Evolutionary conservation across 2,888 invertebrate genomes (phyloP).

Genomic region (Phengaris alcon): DNA sequence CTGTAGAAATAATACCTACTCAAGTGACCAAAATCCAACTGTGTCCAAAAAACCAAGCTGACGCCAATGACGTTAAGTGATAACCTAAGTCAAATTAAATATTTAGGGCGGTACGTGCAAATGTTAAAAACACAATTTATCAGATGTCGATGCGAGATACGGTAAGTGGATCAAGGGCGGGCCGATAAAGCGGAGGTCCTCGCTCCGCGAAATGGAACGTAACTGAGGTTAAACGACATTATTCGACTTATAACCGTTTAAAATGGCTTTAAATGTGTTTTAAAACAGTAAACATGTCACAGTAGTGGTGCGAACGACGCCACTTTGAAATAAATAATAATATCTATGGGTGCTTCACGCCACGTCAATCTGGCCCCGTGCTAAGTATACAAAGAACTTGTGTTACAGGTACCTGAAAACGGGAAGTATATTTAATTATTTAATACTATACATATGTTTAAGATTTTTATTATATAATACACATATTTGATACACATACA

Average conservation of each 20-base stretch:
- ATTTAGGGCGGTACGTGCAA: constrained; percentile 27
- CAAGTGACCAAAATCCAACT: no score
- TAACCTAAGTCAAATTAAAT: background rate
- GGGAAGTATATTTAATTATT: no score
- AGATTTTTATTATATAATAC: no score
- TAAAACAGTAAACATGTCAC: background rate
- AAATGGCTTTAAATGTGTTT: background rate
- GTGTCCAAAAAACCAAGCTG: background rate
- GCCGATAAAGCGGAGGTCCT: constrained; percentile 70
- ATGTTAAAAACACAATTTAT: constrained; percentile 48
- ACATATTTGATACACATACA: no score
- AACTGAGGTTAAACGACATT: constrained; percentile 26
- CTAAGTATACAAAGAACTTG: no score
- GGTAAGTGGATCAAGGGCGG: constrained; percentile 75
- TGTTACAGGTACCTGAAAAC: no score
- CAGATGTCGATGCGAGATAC: constrained; percentile 70
- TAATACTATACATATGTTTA: no score
- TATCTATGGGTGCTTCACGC: no score
- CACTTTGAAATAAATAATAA: background rate
- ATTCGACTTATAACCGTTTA: background rate
- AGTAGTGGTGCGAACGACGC: background rate
- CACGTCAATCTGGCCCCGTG: no score
- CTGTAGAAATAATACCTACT: no score
- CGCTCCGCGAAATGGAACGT: constrained; percentile 40
- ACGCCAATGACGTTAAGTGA: background rate